These are phyloP conservation scores for Ophioninae sp. DNA, from an alignment of 2,888 invertebrate species.

Conservation along the genomic window DNA sequence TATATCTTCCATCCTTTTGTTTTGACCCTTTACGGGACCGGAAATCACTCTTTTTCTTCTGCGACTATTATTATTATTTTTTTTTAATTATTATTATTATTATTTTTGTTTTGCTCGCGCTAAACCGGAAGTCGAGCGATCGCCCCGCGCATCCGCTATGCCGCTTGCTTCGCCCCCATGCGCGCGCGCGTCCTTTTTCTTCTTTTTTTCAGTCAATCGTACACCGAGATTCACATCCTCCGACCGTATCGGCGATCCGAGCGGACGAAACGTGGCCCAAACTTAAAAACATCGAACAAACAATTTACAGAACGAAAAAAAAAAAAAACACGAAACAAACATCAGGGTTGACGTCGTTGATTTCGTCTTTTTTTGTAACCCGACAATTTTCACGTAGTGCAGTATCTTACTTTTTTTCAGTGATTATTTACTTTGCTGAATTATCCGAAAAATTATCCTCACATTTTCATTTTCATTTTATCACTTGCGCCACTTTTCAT, in stretches of 20 bases:
- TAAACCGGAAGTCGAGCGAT: conserved; percentile 67
- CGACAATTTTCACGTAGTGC: conserved; percentile 6
- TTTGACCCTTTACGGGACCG: conserved; percentile 25
- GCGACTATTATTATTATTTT: conserved; percentile 12
- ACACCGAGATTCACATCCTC: conserved; percentile 24
- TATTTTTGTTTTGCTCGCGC: conserved; percentile 66
- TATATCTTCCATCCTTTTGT: background rate
- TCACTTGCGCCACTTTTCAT: too few relatives aligned
- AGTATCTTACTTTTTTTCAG: conserved; percentile 19
- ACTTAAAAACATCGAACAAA: conserved; percentile 7
- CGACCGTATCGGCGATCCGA: conserved; percentile 50
- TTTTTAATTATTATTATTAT: background rate
- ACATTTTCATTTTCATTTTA: too few relatives aligned
- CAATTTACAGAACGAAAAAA: background rate
- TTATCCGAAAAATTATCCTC: too few relatives aligned
- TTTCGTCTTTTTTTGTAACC: background rate
- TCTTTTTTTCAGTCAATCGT: conserved; percentile 41
- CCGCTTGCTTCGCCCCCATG: conserved; percentile 10
- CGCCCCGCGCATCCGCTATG: conserved; percentile 19
- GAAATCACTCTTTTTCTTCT: conserved; percentile 31
- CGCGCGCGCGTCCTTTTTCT: background rate
- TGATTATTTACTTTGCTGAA: too few relatives aligned
- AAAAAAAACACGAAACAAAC: conserved; percentile 9
- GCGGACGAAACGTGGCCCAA: conserved; percentile 34
- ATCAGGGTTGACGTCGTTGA: background rate